Base-by-base conservation (phyloP, 2,797 vertebrate genomes). In the Coregonus sp. region DNA sequence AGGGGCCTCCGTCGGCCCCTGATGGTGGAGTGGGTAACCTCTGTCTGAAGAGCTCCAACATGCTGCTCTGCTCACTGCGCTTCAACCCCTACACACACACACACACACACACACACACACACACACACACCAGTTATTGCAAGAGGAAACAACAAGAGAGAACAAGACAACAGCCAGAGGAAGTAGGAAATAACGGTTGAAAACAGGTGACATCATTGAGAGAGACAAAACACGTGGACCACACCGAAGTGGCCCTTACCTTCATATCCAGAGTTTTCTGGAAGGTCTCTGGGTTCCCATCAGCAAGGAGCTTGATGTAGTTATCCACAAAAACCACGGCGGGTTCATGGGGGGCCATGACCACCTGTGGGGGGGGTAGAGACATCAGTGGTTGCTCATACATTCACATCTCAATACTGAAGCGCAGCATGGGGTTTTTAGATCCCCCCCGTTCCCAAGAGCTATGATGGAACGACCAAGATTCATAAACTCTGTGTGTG, bases 211-310 rank as follows among this genome's bases (percentile, higher is more conserved):
- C 5, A 66, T 51, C 2, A 47, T 3, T 52, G 29, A 37, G 3
- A 67, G 6, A 33, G 37, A 20, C 29, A 20, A 20, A 18, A n/a
- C 68, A 29, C 25, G 74, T 18, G 37, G 11, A n/a, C 18, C 40
- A 9, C 16, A 68, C 11, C 31, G 20, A 71, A 63, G 59, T 63
- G 59, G 59, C 4, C n/a, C 63, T 90, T 35, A 97, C 98, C 96
- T 99, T 99, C 98, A 99, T 99, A 86, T 99, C 98, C 25, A 99
- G 92, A 82, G 98, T 97, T 94, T 98, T 99, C 93, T 99, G 98
- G 93, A 99, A 99, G 20, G 97, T 99, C 88, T 99, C 98, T 0
- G 96, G 96, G 90, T 96, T 99, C 78, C 96, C 97, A 82, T 99
- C 98, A 9, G 96, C 94, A 16, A 99, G 95, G 16, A 99, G 97